Percentiles rank a stretch among this genome's conserved stretches.
phyloP scores from a whole-genome alignment of 2,797 vertebrate species.

The Diglossa cyanea region DNA sequence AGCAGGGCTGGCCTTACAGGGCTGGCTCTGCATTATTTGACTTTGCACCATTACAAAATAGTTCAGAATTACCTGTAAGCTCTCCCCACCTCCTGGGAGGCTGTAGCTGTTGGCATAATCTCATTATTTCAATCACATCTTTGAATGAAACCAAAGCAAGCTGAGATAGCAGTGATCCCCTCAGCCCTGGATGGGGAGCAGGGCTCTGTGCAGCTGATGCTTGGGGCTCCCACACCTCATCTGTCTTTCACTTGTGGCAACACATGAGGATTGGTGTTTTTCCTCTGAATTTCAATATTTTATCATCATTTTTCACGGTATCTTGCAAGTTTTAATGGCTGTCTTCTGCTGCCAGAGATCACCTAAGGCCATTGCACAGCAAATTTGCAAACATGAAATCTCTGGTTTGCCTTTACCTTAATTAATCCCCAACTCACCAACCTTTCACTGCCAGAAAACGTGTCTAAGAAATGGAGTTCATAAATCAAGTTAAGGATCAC shows the following conservation, averaged over 20 bases:
- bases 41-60: neutral
- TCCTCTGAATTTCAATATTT: neutral
- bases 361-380: neutral
- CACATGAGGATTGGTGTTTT: neutral
- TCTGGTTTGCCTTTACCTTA: neutral
- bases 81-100: neutral
- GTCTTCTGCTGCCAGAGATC: neutral
- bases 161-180: neutral
- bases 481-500: neutral
- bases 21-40: neutral
- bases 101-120: neutral
- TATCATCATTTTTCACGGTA: neutral
- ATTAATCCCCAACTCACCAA: neutral
- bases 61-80: neutral
- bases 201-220: neutral
- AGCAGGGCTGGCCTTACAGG: neutral
- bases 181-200: neutral
- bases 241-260: neutral
- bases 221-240: fast-evolving
- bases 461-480: neutral
- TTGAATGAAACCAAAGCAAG: neutral
- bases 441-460: neutral
- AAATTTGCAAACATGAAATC: neutral
- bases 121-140: neutral
- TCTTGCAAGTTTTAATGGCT: neutral